A percentile compares a stretch with the other conserved stretches of the same genome.
phyloP scores from a whole-genome alignment of 2,888 invertebrate species.

The Heliothis peltigera region DNA sequence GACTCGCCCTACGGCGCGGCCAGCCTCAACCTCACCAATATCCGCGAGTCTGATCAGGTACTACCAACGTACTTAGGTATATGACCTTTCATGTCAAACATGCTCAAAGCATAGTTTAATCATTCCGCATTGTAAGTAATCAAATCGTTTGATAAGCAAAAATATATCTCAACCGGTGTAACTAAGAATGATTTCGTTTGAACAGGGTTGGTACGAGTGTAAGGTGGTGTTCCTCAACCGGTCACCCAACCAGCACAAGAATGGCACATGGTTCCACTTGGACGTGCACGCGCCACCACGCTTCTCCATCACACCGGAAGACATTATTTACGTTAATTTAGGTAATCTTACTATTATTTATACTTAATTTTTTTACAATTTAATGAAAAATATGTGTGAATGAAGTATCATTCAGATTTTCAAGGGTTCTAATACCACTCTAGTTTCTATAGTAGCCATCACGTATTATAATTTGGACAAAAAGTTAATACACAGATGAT shows the following conservation, averaged over 20 bases:
- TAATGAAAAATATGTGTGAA: too few species aligned
- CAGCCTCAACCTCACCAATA: conserved; percentile 98
- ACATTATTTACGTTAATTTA: conserved; percentile 98
- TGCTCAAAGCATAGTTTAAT: too few species aligned
- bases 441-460: too few species aligned
- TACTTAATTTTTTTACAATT: too few species aligned
- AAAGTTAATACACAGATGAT: too few species aligned
- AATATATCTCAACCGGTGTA: not conserved
- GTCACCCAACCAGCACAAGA: conserved; percentile 97
- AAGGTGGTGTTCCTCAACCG: conserved; percentile 98
- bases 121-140: too few species aligned
- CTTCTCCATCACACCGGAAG: conserved; percentile 98
- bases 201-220: conserved; percentile 98
- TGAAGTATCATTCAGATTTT: too few species aligned
- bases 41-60: conserved; percentile 96
- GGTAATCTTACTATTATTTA: conserved; percentile 79
- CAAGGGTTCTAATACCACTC: too few species aligned
- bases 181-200: conserved; percentile 5
- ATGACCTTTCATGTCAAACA: too few species aligned
- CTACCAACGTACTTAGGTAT: too few species aligned
- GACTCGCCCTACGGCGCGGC: conserved; percentile 97
- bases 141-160: not conserved
- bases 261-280: conserved; percentile 99
- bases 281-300: conserved; percentile 99
- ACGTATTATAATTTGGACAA: too few species aligned